phyloP scores from a whole-genome alignment of 2,797 vertebrate species.

The Phataginus tricuspis region DNA sequence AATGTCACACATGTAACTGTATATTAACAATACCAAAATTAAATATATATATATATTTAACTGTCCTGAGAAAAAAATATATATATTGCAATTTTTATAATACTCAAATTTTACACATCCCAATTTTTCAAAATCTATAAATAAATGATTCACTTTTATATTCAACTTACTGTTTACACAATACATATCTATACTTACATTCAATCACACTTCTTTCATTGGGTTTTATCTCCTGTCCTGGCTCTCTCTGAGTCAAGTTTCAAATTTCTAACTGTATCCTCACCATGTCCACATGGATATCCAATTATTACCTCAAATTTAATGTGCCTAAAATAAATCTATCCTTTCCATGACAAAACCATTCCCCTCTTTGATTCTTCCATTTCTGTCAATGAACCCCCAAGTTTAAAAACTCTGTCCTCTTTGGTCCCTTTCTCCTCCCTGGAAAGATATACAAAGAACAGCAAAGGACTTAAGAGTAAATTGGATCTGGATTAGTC shows the following conservation, averaged over 20 bases:
- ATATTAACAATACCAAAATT: too few relatives aligned
- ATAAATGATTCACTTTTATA: conserved; percentile 47
- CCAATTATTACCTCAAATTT: conserved; percentile 19
- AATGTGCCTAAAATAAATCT: conserved; percentile 27
- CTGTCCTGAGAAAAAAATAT: background rate
- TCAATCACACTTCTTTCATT: background rate
- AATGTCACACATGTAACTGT: too few relatives aligned
- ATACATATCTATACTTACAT: conserved; percentile 2
- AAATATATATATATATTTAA: too few relatives aligned
- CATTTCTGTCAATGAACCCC: conserved; percentile 13
- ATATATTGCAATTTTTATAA: conserved; percentile 21
- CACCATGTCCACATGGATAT: background rate
- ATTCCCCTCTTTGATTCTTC: background rate
- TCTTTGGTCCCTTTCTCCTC: background rate
- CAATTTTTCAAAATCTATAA: conserved; percentile 50
- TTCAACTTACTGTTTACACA: conserved; percentile 1
- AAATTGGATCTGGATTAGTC: background rate
- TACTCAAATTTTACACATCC: background rate
- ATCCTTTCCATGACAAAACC: conserved; percentile 3
- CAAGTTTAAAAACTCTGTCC: background rate
- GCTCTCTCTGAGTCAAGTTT: background rate
- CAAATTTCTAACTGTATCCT: conserved; percentile 39
- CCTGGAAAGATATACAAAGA: background rate
- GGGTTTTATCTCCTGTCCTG: conserved; percentile 8
- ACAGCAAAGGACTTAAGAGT: background rate